Evolutionary conservation across 1,140 invertebrate genomes (phyloP).

Genomic region (Stegodyphus dumicola): DNA sequence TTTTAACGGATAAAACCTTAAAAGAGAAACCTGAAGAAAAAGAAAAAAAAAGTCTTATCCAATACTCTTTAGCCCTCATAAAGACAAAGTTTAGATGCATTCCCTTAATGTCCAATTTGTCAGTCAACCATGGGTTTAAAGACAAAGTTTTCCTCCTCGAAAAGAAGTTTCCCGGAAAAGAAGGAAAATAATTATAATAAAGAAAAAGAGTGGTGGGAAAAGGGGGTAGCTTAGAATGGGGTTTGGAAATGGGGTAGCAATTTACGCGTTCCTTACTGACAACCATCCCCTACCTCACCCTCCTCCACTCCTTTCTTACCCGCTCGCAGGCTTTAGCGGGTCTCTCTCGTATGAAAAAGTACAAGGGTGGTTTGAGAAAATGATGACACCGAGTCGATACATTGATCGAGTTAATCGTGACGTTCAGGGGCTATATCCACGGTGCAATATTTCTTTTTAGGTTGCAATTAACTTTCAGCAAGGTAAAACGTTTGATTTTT

Average conservation of each 20-base stretch:
- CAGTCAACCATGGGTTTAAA: conserved; percentile 61
- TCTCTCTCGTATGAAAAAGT: conserved; percentile 54
- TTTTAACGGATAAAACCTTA: conserved; percentile 59
- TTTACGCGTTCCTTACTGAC: conserved; percentile 58
- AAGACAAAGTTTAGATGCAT: conserved; percentile 59
- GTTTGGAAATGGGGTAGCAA: conserved; percentile 54
- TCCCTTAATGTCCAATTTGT: conserved; percentile 61
- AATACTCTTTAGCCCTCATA: conserved; percentile 54
- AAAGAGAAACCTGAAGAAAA: conserved; percentile 13
- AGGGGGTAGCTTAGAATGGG: conserved; percentile 4
- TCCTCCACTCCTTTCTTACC: background rate
- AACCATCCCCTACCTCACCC: conserved; percentile 35
- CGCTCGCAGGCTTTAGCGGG: conserved; percentile 56
- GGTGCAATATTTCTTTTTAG: no score
- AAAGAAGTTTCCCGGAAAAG: conserved; percentile 52
- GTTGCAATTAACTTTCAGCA: no score
- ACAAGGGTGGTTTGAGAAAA: conserved; percentile 60
- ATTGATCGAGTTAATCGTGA: conserved; percentile 61
- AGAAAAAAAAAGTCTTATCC: conserved; percentile 52
- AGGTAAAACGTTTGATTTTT: no score
- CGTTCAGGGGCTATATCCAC: background rate
- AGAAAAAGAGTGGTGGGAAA: conserved; percentile 35
- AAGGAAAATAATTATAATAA: conserved; percentile 60
- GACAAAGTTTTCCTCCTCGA: conserved; percentile 56
- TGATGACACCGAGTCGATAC: conserved; percentile 59